These are phyloP conservation scores for Meloe dianella DNA, from an alignment of 2,888 invertebrate species.

Conservation along the genomic window DNA sequence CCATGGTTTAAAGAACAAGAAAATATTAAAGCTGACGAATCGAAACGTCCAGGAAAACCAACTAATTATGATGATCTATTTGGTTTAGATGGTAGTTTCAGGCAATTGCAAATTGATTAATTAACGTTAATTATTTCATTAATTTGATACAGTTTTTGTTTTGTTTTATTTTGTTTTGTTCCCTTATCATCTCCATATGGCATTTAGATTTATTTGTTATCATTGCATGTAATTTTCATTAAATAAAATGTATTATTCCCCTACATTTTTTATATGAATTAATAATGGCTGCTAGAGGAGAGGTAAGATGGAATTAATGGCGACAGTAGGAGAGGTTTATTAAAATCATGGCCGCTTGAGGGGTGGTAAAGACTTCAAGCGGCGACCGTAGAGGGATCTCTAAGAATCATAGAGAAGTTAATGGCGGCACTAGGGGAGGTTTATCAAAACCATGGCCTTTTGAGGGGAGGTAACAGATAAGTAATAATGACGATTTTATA, in stretches of 20 bases:
- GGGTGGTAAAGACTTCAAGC: not conserved
- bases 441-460: constrained; percentile 14
- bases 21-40: constrained; percentile 77
- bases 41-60: constrained; percentile 81
- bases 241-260: not conserved
- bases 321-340: not conserved
- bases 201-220: not conserved
- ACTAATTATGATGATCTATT: constrained; percentile 86
- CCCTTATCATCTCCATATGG: not conserved
- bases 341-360: not conserved
- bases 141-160: too few relatives aligned
- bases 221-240: not conserved
- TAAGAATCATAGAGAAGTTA: too few relatives aligned
- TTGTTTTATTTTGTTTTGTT: not conserved
- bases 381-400: not conserved
- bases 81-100: constrained; percentile 88
- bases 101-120: constrained; percentile 82
- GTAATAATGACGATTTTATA: not conserved
- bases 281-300: not conserved
- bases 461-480: constrained; percentile 11
- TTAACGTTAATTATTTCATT: not conserved
- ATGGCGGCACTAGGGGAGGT: constrained; percentile 10
- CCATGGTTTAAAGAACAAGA: constrained; percentile 86
- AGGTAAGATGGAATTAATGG: not conserved
- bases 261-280: too few relatives aligned